Conservation (phyloP, 2,888 invertebrate species). For the Smittia aterrima region DNA sequence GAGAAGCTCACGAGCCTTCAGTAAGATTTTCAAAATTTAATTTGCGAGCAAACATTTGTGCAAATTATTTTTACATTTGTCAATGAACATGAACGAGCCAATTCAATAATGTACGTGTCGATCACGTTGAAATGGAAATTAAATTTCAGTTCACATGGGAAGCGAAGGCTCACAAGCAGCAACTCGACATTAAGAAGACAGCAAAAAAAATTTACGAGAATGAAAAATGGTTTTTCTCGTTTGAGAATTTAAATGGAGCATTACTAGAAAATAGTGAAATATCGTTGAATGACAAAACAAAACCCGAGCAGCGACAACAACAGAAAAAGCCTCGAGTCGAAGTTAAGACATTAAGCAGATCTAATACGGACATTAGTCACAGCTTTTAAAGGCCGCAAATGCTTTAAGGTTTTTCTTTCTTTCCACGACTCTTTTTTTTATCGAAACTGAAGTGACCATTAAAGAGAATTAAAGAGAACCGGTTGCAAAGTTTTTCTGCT, state of each 20-base stretch:
- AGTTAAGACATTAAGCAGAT: conserved; percentile 6
- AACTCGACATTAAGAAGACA: not conserved
- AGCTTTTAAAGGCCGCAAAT: not conserved
- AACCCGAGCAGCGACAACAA: no score
- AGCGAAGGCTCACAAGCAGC: not conserved
- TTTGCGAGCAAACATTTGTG: not conserved
- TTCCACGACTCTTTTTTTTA: not conserved
- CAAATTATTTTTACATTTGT: not conserved
- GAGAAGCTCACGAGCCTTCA: no score
- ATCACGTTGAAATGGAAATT: not conserved
- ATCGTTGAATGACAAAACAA: not conserved
- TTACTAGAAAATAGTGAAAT: not conserved
- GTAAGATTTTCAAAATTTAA: not conserved
- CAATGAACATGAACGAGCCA: not conserved
- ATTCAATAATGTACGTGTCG: not conserved
- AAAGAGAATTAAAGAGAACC: conserved; percentile 3
- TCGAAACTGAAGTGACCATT: not conserved
- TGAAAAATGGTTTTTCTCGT: no score
- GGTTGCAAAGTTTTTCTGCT: not conserved
- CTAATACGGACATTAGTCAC: conserved; percentile 7
- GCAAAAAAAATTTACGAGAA: not conserved
- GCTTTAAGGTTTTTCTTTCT: not conserved
- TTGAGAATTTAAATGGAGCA: not conserved
- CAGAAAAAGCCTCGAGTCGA: not conserved
- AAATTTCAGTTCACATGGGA: not conserved